Conservation (phyloP, 2,797 vertebrate genomes). For the Enteromius mattozi region DNA sequence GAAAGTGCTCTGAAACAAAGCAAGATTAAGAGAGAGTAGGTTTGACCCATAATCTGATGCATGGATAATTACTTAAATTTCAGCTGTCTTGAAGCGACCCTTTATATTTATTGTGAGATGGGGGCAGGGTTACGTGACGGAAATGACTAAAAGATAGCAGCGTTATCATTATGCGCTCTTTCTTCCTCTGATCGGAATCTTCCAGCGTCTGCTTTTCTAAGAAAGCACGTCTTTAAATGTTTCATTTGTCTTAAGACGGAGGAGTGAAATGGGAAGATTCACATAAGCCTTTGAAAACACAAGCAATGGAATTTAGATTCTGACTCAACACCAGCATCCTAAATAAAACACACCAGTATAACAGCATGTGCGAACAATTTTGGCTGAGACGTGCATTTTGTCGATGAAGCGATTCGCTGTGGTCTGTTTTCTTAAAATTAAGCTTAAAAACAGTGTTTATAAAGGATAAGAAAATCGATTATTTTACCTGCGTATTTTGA, state of each 20-base stretch:
- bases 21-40: background rate
- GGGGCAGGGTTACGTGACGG: slow-evolving; percentile 56
- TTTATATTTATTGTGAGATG: slow-evolving; percentile 40
- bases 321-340: slow-evolving; percentile 18
- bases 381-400: background rate
- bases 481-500: background rate
- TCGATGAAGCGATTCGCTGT: background rate
- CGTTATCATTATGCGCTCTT: slow-evolving; percentile 58
- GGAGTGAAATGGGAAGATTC: slow-evolving; percentile 31
- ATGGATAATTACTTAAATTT: slow-evolving; percentile 37
- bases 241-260: slow-evolving; percentile 13
- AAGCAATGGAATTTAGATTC: background rate
- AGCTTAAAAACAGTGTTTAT: background rate
- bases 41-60: slow-evolving; percentile 32
- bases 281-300: slow-evolving; percentile 13
- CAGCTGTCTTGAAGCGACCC: slow-evolving; percentile 22
- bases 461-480: background rate
- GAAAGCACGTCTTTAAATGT: slow-evolving; percentile 17
- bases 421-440: slow-evolving; percentile 4
- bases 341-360: slow-evolving; percentile 17
- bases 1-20: slow-evolving; percentile 30
- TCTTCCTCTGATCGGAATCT: slow-evolving; percentile 58
- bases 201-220: slow-evolving; percentile 19
- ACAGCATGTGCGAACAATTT: background rate
- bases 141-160: slow-evolving; percentile 48